A percentile compares a stretch with the other conserved stretches of the same genome.
phyloP scores from a whole-genome alignment of 2,888 invertebrate species.

The Cosmopolites sordidus region DNA sequence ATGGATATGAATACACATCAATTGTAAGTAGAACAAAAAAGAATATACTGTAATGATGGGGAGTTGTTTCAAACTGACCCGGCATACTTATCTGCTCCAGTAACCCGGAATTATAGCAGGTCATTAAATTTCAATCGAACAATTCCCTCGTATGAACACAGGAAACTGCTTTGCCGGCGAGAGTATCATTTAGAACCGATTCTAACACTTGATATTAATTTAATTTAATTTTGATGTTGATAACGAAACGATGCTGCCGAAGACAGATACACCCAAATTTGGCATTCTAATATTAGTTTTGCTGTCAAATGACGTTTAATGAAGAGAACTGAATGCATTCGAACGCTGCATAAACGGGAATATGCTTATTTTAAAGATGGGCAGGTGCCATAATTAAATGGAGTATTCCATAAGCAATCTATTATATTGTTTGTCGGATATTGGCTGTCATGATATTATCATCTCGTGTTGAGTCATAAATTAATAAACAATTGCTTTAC shows the following conservation, averaged over 20 bases:
- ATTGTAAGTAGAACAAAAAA: too few relatives aligned
- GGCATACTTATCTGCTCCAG: slow-evolving; percentile 33
- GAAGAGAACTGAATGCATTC: too few relatives aligned
- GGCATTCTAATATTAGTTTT: not conserved
- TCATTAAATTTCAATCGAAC: slow-evolving; percentile 37
- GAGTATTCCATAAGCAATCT: too few relatives aligned
- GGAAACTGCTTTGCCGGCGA: slow-evolving; percentile 29
- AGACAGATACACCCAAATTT: not conserved
- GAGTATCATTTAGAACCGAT: slow-evolving; percentile 1
- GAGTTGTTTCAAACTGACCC: slow-evolving; percentile 31
- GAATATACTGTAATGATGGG: not conserved
- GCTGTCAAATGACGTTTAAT: too few relatives aligned
- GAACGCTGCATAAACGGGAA: too few relatives aligned
- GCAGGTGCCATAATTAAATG: too few relatives aligned
- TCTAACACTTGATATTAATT: slow-evolving; percentile 9
- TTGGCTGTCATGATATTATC: too few relatives aligned
- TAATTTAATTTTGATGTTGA: slow-evolving; percentile 9
- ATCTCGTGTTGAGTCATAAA: too few relatives aligned
- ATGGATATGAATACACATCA: too few relatives aligned
- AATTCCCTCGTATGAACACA: slow-evolving; percentile 34
- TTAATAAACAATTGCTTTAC: too few relatives aligned
- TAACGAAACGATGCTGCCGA: not conserved
- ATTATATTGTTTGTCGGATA: too few relatives aligned
- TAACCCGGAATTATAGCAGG: slow-evolving; percentile 33
- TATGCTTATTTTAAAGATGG: too few relatives aligned